phyloP scores from a whole-genome alignment of 2,113 vertebrate species.

The Lepisosteus osseus region DNA sequence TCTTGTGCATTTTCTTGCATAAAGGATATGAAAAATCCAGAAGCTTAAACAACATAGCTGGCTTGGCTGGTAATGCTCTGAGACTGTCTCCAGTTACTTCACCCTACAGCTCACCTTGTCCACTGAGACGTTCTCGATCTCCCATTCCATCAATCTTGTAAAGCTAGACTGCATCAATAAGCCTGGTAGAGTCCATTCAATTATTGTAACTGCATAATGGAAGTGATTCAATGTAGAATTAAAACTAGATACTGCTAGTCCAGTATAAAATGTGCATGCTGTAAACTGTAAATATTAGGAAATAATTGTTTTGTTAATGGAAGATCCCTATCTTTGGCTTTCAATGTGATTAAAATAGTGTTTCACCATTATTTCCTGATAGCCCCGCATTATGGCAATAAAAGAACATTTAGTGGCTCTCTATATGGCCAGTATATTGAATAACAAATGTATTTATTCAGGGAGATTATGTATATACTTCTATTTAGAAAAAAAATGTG shows the following conservation, averaged over 20 bases:
- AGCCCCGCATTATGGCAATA: constrained; percentile 70
- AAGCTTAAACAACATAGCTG: constrained; percentile 95
- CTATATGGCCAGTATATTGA: constrained; percentile 67
- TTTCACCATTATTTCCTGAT: constrained; percentile 51
- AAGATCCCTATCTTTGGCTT: constrained; percentile 47
- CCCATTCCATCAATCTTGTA: constrained; percentile 93
- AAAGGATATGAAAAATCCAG: constrained; percentile 94
- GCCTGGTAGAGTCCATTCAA: constrained; percentile 55
- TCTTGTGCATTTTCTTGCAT: constrained; percentile 80
- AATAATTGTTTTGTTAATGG: constrained; percentile 51
- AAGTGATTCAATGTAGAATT: constrained; percentile 61
- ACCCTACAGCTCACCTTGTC: constrained; percentile 90
- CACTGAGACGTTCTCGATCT: constrained; percentile 85
- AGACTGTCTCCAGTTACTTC: constrained; percentile 90
- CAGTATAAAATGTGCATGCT: constrained; percentile 61
- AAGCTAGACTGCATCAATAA: constrained; percentile 59
- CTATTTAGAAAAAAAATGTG: constrained; percentile 70
- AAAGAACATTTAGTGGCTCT: constrained; percentile 66
- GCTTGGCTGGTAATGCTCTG: constrained; percentile 85
- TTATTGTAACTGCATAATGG: constrained; percentile 48
- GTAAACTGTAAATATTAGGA: constrained; percentile 59
- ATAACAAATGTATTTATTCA: constrained; percentile 68
- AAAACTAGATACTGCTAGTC: constrained; percentile 52
- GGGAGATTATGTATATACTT: constrained; percentile 68
- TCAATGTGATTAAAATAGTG: constrained; percentile 55